Conservation (phyloP, 1,140 invertebrate genomes). For the Dendroctonus ponderosae region DNA sequence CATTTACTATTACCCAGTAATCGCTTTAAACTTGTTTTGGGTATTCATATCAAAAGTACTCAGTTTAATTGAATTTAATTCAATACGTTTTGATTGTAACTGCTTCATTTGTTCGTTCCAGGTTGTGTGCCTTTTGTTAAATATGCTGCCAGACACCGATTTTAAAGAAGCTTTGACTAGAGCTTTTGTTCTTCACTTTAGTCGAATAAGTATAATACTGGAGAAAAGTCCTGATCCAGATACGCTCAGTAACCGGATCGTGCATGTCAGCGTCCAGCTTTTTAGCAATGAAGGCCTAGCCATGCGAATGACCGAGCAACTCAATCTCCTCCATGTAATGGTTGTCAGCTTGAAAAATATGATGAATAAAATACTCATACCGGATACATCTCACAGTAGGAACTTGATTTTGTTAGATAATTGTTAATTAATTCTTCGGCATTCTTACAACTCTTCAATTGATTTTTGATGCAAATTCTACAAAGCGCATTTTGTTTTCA, state of each 20-base stretch:
- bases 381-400: slow-evolving; percentile 81
- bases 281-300: slow-evolving; percentile 93
- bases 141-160: slow-evolving; percentile 91
- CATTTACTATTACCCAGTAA: neutral
- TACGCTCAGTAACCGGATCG: slow-evolving; percentile 89
- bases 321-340: slow-evolving; percentile 90
- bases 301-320: slow-evolving; percentile 83
- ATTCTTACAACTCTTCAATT: neutral
- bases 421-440: neutral
- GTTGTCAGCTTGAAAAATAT: slow-evolving; percentile 90
- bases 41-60: too few species aligned
- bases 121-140: slow-evolving; percentile 91
- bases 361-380: slow-evolving; percentile 88
- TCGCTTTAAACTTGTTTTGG: neutral
- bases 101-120: slow-evolving; percentile 11
- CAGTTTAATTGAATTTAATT: too few species aligned
- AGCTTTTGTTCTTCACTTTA: slow-evolving; percentile 95
- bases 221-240: slow-evolving; percentile 83
- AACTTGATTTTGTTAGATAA: slow-evolving; percentile 6
- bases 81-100: too few species aligned
- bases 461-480: neutral
- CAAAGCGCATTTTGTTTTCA: slow-evolving; percentile 45
- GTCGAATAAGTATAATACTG: slow-evolving; percentile 87
- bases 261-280: slow-evolving; percentile 94
- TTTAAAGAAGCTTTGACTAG: slow-evolving; percentile 73